phyloP scores from a whole-genome alignment of 2,888 invertebrate genomes.

The Apamea anceps region DNA sequence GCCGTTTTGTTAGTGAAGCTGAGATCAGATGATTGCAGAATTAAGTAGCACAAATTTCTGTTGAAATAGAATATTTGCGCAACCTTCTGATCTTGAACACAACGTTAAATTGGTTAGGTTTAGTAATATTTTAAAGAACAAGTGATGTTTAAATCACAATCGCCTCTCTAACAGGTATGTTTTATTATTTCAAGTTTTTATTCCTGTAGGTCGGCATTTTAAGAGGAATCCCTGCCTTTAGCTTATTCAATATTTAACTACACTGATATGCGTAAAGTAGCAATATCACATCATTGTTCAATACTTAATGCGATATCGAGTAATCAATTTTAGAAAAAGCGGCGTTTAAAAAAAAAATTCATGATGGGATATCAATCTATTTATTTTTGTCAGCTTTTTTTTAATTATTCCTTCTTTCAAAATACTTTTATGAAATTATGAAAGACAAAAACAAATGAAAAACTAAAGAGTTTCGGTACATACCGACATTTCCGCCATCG shows the following conservation, averaged over 20 bases:
- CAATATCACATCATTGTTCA: background rate
- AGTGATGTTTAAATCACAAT: background rate
- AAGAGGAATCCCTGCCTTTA: background rate
- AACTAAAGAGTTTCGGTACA: slow-evolving; percentile 62
- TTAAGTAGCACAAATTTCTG: background rate
- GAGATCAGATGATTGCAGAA: slow-evolving; percentile 30
- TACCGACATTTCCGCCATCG: slow-evolving; percentile 90
- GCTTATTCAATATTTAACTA: background rate
- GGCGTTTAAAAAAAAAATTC: background rate
- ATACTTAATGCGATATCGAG: background rate
- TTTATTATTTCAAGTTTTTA: background rate
- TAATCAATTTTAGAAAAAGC: background rate
- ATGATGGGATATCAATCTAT: background rate
- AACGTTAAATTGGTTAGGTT: slow-evolving; percentile 35
- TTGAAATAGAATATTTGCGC: background rate
- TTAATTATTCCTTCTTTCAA: background rate
- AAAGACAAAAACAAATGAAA: slow-evolving; percentile 45
- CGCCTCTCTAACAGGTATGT: background rate
- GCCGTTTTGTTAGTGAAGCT: slow-evolving; percentile 53
- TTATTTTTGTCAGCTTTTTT: background rate
- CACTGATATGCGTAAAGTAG: background rate
- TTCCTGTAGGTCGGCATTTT: background rate
- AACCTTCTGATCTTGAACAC: slow-evolving; percentile 40
- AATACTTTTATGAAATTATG: slow-evolving; percentile 17
- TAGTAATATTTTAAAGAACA: background rate